Conservation (phyloP, 1,140 invertebrate genomes). For the Antheraea mylitta region DNA sequence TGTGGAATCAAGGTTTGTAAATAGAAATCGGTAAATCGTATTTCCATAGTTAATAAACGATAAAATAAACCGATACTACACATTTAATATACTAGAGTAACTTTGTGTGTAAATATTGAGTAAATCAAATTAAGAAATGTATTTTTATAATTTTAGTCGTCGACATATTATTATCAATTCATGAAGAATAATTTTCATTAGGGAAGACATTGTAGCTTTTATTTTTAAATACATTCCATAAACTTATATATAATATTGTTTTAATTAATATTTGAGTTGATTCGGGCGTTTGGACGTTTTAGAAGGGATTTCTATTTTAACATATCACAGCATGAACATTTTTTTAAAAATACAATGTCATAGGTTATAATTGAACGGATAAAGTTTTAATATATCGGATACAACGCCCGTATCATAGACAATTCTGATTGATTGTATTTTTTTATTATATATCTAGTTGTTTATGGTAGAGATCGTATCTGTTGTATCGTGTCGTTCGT, state of each 20-base stretch:
- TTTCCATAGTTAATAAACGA: not conserved
- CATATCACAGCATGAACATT: not conserved
- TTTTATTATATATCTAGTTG: conserved; percentile 41
- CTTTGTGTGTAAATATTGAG: not conserved
- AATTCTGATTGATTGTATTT: conserved; percentile 49
- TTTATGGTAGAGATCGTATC: conserved; percentile 51
- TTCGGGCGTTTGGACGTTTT: not conserved
- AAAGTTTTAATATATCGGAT: not conserved
- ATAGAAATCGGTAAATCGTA: not conserved
- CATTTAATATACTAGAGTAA: not conserved
- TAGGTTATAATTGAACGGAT: not conserved
- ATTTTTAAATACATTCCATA: conserved; percentile 50
- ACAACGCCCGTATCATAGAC: not conserved
- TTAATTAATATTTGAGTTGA: conserved; percentile 36
- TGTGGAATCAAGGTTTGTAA: not conserved
- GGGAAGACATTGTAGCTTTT: conserved; percentile 61
- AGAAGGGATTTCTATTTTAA: too few relatives aligned
- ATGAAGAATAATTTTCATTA: conserved; percentile 1
- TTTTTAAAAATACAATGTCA: not conserved
- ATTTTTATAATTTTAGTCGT: not conserved
- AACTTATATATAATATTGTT: conserved; percentile 26
- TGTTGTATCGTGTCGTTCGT: conserved; percentile 67
- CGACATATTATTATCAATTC: not conserved
- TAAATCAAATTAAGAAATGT: not conserved
- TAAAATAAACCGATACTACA: not conserved